These are phyloP conservation scores for Muscicapa adusta DNA, from an alignment of 2,113 vertebrate genomes.

Conservation along the genomic window DNA sequence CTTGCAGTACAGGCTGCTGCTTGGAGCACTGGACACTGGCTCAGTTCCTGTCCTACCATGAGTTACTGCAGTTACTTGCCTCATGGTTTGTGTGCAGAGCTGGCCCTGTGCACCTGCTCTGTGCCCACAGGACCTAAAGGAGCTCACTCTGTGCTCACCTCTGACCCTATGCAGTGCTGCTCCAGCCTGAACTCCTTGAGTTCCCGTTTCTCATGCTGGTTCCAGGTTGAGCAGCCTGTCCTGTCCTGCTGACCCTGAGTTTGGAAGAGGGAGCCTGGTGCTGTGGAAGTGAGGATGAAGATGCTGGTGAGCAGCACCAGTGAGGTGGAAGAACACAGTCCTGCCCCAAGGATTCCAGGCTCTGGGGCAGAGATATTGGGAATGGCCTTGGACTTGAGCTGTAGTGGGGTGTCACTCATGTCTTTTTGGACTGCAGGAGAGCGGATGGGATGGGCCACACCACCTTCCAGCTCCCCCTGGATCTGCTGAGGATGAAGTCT, in stretches of 20 bases:
- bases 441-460: not conserved
- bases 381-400: not conserved
- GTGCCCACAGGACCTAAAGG: not conserved
- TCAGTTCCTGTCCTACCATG: not conserved
- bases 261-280: not conserved
- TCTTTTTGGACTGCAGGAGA: not conserved
- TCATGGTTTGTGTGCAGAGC: not conserved
- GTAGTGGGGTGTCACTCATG: too few species aligned
- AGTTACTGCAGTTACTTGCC: not conserved
- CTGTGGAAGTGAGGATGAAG: not conserved
- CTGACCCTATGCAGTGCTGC: not conserved
- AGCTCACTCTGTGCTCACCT: not conserved
- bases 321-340: not conserved
- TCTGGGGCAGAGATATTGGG: fast-evolving
- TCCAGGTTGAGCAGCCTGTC: not conserved
- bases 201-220: not conserved
- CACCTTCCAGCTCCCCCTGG: not conserved
- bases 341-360: not conserved
- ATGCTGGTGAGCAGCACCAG: not conserved
- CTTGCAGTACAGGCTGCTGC: not conserved
- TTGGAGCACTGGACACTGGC: fast-evolving
- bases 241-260: not conserved
- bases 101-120: not conserved
- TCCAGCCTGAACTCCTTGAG: not conserved
- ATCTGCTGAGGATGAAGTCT: not conserved